Evolutionary conservation across 2,797 vertebrate genomes (phyloP), one percentile per base, ranked within the genome.

Genomic region (Taenioides sp.): DNA sequence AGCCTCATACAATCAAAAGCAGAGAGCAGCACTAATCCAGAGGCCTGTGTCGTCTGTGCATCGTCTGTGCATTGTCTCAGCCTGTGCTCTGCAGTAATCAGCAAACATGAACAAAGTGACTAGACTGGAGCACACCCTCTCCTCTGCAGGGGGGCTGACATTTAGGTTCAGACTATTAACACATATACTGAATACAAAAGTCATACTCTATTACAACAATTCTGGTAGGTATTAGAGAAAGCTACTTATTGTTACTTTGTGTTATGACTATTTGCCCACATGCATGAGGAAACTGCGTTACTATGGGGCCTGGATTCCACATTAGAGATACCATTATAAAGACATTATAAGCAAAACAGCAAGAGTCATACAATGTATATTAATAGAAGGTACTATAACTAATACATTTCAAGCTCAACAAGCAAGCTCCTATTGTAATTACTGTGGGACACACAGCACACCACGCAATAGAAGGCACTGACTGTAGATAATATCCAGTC

Each of bases 41-140:
- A 77, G 70, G 81, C 65, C 79, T 72, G 59, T 16, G 20, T 54
- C 34, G 64, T 75, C 78, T 79, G 81, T 76, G 77, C 74, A 3
- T 55, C 75, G 60, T 71, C 58, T 63, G 31, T 43, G 61, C 40
- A 70, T 75, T 63, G 23, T 70, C 72, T 70, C 75, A 72, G 80
- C 68, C 66, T 37, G 67, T 70, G 76, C 79, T 80, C 70, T 84
- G 84, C 84, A 81, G 76, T 76, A 84, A 86, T 85, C 86, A 88
- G 86, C 86, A 88, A 87, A 85, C 84, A 85, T 88, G 76, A 74
- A 77, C 78, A 88, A 80, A 81, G 75, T 78, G 65, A 78, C 72
- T 79, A 62, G 43, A 70, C 74, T 55, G 57, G 31, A 80, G 76
- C 72, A 59, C 27, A 54, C 71, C 71, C 64, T 73, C 28, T 17